These are phyloP conservation scores for Meghimatium bilineatum DNA, from an alignment of 2,888 invertebrate genomes.

Conservation along the genomic window DNA sequence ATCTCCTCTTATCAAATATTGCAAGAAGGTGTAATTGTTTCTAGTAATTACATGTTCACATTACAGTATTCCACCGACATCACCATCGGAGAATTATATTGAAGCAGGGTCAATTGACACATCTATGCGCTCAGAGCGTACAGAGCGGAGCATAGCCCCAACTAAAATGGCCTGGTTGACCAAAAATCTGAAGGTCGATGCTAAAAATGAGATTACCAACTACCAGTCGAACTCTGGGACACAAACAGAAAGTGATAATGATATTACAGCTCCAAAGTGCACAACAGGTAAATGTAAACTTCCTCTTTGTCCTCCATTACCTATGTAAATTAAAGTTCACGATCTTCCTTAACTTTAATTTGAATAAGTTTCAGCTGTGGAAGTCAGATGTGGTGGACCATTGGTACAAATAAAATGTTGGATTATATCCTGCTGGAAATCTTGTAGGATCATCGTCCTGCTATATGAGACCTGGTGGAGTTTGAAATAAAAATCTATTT, in stretches of 20 bases:
- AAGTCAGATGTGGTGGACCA: no score
- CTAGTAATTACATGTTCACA: background rate
- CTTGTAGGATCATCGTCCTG: no score
- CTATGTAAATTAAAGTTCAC: background rate
- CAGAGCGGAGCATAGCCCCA: slow-evolving; percentile 27
- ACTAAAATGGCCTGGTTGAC: slow-evolving; percentile 41
- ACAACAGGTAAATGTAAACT: slow-evolving; percentile 32
- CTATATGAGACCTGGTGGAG: no score
- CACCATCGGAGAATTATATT: slow-evolving; percentile 42
- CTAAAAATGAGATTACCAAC: slow-evolving; percentile 36
- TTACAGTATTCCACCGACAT: slow-evolving; percentile 45
- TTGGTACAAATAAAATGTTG: no score
- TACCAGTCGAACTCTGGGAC: slow-evolving; percentile 34
- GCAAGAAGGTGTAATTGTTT: background rate
- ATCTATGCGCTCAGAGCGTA: slow-evolving; percentile 30
- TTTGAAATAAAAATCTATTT: no score
- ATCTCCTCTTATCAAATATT: no score
- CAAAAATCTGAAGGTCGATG: slow-evolving; percentile 21
- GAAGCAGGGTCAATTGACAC: slow-evolving; percentile 34
- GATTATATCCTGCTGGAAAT: no score
- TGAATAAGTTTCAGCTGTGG: no score
- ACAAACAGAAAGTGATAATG: slow-evolving; percentile 38
- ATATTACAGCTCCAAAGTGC: background rate
- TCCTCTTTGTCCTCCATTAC: background rate
- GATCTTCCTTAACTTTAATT: background rate